These are phyloP conservation scores for Nothobranchius kuhntae DNA, from an alignment of 2,113 vertebrate genomes.

Conservation along the genomic window DNA sequence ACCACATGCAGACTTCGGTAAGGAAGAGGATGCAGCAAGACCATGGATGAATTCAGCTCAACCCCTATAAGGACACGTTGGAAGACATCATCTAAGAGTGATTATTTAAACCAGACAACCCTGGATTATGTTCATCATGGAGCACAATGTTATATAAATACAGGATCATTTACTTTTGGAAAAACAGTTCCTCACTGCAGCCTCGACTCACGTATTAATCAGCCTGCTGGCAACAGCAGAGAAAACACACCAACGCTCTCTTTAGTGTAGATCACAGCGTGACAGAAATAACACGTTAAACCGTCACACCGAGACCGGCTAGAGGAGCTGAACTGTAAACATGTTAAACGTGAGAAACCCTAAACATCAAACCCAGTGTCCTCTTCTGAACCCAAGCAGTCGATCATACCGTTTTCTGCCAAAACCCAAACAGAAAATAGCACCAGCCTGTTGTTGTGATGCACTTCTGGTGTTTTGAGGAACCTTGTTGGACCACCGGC, in stretches of 20 bases:
- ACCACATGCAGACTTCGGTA: neutral
- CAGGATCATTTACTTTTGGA: neutral
- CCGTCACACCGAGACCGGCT: neutral
- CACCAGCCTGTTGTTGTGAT: too few species aligned
- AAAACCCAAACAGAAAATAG: too few species aligned
- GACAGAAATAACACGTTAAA: neutral
- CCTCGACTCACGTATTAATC: neutral
- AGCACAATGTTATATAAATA: constrained; percentile 13
- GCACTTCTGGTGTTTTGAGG: too few species aligned
- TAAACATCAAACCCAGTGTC: too few species aligned
- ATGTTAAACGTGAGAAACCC: too few species aligned
- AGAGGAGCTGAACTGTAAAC: too few species aligned
- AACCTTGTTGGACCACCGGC: too few species aligned
- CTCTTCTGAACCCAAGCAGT: too few species aligned
- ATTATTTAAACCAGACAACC: constrained; percentile 9
- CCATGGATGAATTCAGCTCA: neutral
- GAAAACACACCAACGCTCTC: constrained; percentile 4
- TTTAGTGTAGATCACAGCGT: neutral
- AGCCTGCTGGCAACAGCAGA: neutral
- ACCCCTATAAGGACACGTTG: too few species aligned
- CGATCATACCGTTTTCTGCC: too few species aligned
- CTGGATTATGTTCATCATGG: constrained; percentile 18
- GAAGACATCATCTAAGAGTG: neutral
- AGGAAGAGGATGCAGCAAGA: neutral
- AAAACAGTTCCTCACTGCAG: neutral